Percentiles rank a stretch among this genome's conserved stretches.
phyloP scores from a whole-genome alignment of 2,888 invertebrate genomes.

The Frankliniella fusca region DNA sequence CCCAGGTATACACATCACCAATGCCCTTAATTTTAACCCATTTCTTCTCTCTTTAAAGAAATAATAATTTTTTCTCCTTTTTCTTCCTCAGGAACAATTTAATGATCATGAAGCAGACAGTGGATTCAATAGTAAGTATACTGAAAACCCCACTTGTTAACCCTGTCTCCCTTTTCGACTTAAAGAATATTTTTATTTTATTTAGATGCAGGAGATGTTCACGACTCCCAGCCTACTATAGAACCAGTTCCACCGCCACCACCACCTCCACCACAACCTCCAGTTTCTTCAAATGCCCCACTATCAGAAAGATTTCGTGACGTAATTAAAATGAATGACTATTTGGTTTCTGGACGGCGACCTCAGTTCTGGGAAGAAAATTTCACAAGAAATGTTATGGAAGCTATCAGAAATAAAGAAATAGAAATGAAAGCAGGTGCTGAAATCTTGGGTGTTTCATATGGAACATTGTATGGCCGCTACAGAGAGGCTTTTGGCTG shows the following conservation, averaged over 20 bases:
- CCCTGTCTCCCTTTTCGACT: background rate
- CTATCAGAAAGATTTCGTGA: constrained; percentile 50
- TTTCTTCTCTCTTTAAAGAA: no score
- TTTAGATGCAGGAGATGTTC: background rate
- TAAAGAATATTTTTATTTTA: background rate
- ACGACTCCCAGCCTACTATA: background rate
- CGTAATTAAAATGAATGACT: constrained; percentile 82
- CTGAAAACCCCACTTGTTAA: background rate
- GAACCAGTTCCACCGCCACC: constrained; percentile 31
- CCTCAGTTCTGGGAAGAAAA: constrained; percentile 93
- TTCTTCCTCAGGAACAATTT: background rate
- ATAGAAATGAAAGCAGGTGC: constrained; percentile 91
- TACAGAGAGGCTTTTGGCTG: constrained; percentile 87
- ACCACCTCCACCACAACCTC: constrained; percentile 31
- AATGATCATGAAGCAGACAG: background rate
- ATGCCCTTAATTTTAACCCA: no score
- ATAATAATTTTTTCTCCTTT: no score
- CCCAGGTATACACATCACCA: background rate
- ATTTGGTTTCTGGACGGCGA: constrained; percentile 72
- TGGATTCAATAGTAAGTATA: background rate
- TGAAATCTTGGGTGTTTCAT: constrained; percentile 82
- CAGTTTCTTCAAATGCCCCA: constrained; percentile 26
- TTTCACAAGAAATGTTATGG: constrained; percentile 82
- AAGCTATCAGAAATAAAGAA: constrained; percentile 84
- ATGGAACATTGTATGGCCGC: constrained; percentile 83